These are phyloP conservation scores for Phytoseiulus persimilis DNA, from an alignment of 2,888 invertebrate species.

Conservation along the genomic window DNA sequence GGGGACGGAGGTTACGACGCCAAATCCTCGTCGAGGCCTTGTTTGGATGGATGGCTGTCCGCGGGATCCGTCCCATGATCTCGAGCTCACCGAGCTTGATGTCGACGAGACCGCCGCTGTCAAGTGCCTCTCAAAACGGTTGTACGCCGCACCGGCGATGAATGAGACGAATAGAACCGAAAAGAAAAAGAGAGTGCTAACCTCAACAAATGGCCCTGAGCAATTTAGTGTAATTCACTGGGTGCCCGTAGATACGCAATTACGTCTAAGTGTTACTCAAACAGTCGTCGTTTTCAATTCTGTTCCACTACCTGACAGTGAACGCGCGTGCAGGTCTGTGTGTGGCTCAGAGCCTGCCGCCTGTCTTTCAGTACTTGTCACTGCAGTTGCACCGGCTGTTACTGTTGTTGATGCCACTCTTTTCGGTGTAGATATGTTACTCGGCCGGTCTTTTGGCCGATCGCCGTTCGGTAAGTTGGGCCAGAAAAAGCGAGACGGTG, in stretches of 20 bases:
- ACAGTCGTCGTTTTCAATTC: constrained; percentile 8
- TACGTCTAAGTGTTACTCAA: constrained; percentile 19
- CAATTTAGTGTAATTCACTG: constrained; percentile 35
- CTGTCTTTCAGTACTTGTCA: background rate
- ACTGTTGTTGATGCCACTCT: background rate
- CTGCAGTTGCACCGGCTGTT: background rate
- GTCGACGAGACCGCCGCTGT: no score
- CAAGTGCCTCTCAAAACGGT: no score
- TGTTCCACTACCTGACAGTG: background rate
- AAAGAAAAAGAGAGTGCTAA: constrained; percentile 24
- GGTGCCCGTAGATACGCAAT: constrained; percentile 6
- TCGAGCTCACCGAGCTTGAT: no score
- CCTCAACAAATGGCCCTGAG: constrained; percentile 20
- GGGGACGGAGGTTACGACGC: background rate
- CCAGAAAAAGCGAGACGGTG: background rate
- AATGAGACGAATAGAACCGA: background rate
- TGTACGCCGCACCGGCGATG: background rate
- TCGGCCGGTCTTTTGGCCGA: background rate
- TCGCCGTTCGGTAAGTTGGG: background rate
- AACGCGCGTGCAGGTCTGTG: background rate
- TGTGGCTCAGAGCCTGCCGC: background rate
- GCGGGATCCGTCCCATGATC: no score
- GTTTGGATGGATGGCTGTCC: no score
- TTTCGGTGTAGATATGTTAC: background rate
- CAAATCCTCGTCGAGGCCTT: no score